A percentile compares a stretch with the other conserved stretches of the same genome.
These are phyloP conservation scores for Aromia moschata DNA, from an alignment of 2,888 invertebrate genomes.

Conservation along the genomic window DNA sequence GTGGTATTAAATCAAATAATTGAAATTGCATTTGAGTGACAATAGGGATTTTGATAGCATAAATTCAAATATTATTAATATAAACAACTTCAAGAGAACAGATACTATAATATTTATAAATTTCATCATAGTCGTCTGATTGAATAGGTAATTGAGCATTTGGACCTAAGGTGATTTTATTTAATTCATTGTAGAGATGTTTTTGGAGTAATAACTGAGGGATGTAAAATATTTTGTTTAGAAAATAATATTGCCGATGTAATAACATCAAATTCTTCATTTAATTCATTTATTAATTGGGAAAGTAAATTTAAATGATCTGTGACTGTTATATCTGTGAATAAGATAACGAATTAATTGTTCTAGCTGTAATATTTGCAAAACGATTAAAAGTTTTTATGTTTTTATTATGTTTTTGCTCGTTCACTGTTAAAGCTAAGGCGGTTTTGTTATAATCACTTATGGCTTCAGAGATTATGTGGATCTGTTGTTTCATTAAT, in stretches of 20 bases:
- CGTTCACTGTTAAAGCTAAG: slow-evolving; percentile 31
- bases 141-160: slow-evolving; percentile 32
- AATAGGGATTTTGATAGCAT: slow-evolving; percentile 32
- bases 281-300: slow-evolving; percentile 1
- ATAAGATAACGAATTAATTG: slow-evolving; percentile 2
- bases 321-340: slow-evolving; percentile 29
- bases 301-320: slow-evolving; percentile 34
- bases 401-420: slow-evolving; percentile 35
- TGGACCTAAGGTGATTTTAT: slow-evolving; percentile 22
- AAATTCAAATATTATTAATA: slow-evolving; percentile 33
- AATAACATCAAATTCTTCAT: slow-evolving; percentile 10
- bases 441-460: slow-evolving; percentile 40
- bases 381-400: slow-evolving; percentile 35
- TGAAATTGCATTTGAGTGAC: slow-evolving; percentile 18
- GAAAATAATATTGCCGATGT: slow-evolving; percentile 5
- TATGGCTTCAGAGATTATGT: slow-evolving; percentile 37
- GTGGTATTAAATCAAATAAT: slow-evolving; percentile 24
- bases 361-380: slow-evolving; percentile 16
- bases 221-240: slow-evolving; percentile 38
- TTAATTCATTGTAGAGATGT: slow-evolving; percentile 18
- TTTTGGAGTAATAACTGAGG: slow-evolving; percentile 35
- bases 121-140: slow-evolving; percentile 25
- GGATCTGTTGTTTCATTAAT: not conserved
- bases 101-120: slow-evolving; percentile 30
- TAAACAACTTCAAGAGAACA: slow-evolving; percentile 26